phyloP scores from a whole-genome alignment of 2,113 vertebrate species.

The Lampris megalopsis region DNA sequence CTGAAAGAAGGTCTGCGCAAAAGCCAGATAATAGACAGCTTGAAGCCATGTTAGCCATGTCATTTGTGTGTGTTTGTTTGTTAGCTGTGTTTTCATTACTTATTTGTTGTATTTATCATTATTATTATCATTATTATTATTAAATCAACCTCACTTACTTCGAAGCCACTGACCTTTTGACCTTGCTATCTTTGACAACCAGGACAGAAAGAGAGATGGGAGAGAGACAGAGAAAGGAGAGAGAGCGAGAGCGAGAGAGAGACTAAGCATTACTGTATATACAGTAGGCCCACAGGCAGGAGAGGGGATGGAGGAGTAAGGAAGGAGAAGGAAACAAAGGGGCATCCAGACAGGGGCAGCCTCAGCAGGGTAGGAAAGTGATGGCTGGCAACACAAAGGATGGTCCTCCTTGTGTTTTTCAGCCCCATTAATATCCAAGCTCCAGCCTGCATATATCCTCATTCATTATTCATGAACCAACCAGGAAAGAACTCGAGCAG shows the following conservation, averaged over 20 bases:
- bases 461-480: slow-evolving; percentile 98
- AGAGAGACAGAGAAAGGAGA: slow-evolving; percentile 24
- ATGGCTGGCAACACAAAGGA: slow-evolving; percentile 81
- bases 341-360: slow-evolving; percentile 59
- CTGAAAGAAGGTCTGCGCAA: slow-evolving; percentile 30
- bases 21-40: slow-evolving; percentile 48
- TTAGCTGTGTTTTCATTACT: slow-evolving; percentile 33
- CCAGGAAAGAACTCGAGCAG: slow-evolving; percentile 81
- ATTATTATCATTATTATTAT: slow-evolving; percentile 14
- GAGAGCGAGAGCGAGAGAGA: slow-evolving; percentile 16
- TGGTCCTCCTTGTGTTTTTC: slow-evolving; percentile 86
- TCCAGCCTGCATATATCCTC: slow-evolving; percentile 88
- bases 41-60: slow-evolving; percentile 38
- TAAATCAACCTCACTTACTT: slow-evolving; percentile 54
- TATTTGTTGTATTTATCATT: not conserved
- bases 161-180: slow-evolving; percentile 59
- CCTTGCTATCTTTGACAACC: slow-evolving; percentile 40
- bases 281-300: slow-evolving; percentile 29
- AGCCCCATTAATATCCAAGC: slow-evolving; percentile 92
- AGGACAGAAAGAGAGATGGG: slow-evolving; percentile 40
- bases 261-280: slow-evolving; percentile 37
- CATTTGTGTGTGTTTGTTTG: slow-evolving; percentile 41
- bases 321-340: slow-evolving; percentile 11
- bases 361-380: slow-evolving; percentile 62
- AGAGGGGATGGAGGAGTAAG: slow-evolving; percentile 42